Evolutionary conservation across 1,140 invertebrate genomes (phyloP), one percentile per base, ranked within the genome.

Genomic region (Rhopalosiphum maidis): DNA sequence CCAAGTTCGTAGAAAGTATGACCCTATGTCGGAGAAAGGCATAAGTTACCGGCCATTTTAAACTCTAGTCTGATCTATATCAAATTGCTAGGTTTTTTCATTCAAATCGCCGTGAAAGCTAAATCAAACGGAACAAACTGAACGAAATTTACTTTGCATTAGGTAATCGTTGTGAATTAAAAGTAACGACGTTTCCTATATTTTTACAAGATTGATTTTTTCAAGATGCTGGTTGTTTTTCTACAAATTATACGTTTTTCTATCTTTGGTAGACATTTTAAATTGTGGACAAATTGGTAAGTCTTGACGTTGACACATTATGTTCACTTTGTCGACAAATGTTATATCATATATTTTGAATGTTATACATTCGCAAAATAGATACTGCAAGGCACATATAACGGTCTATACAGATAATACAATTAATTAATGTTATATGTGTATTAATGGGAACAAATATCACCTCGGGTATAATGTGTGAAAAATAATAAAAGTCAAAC

Each of bases 21-120:
- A 90, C 89, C 89, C 89, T 90, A 68, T 43, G 89, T 41, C 54
- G 89, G 89, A 90, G 89, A 90, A 90, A 90, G 89, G 89, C 54
- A 68, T 90, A 90, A 90, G 89, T 90, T 90, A 90, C 89, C 23
- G 37, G 30, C 89, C 37, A 25, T 90, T 90, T 90, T 7, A 68
- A 68, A 90, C 89, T 68, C 11, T 30, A 30, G 11, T 68, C 54
- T 68, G 89, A 90, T 90, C 89, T 90, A 68, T 90, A 90, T 90
- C 89, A 30, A 90, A 90, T 90, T 60, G 37, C 89, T 35, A 43
- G 54, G 37, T 90, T 90, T 90, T 89, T 90, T 18, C 55, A 90
- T 68, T 41, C 89, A 43, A 90, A 90, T 43, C 55, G 54, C 54
- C 55, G 89, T 60, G 89, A 90, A 90, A 90, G 89, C 89, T 43